These are phyloP conservation scores for Melitaea athalia DNA, from an alignment of 2,888 invertebrate genomes.

Conservation along the genomic window DNA sequence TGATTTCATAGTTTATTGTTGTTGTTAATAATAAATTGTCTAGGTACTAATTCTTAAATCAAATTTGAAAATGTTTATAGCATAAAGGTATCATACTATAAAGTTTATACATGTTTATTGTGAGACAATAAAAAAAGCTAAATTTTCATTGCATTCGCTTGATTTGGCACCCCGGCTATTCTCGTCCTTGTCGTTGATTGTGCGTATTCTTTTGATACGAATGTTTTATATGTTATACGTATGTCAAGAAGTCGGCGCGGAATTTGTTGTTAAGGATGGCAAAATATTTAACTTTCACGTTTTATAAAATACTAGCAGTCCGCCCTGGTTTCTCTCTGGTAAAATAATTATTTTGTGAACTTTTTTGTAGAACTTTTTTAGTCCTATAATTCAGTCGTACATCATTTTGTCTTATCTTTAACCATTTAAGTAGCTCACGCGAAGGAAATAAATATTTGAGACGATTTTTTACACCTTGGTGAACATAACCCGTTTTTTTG, in stretches of 20 bases:
- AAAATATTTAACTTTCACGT: neutral
- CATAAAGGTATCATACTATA: neutral
- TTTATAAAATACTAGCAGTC: too few species aligned
- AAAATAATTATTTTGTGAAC: too few species aligned
- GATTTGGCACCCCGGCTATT: constrained; percentile 52
- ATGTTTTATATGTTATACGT: constrained; percentile 57
- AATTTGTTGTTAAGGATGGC: neutral
- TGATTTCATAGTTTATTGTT: too few species aligned
- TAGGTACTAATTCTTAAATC: neutral
- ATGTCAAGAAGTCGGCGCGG: constrained; percentile 34
- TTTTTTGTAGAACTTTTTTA: too few species aligned
- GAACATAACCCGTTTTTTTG: too few species aligned
- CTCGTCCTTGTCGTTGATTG: constrained; percentile 48
- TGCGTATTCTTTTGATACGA: constrained; percentile 51
- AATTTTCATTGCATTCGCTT: constrained; percentile 51
- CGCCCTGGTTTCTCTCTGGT: too few species aligned
- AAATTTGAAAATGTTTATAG: neutral
- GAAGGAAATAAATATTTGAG: too few species aligned
- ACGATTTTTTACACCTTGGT: too few species aligned
- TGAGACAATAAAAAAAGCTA: neutral
- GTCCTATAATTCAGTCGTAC: too few species aligned
- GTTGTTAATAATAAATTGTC: too few species aligned
- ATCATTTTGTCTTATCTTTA: too few species aligned
- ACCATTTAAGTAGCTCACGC: too few species aligned
- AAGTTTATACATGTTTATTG: neutral